These are phyloP conservation scores for Pasiphila rectangulata DNA, from an alignment of 2,888 invertebrate species.

Conservation along the genomic window DNA sequence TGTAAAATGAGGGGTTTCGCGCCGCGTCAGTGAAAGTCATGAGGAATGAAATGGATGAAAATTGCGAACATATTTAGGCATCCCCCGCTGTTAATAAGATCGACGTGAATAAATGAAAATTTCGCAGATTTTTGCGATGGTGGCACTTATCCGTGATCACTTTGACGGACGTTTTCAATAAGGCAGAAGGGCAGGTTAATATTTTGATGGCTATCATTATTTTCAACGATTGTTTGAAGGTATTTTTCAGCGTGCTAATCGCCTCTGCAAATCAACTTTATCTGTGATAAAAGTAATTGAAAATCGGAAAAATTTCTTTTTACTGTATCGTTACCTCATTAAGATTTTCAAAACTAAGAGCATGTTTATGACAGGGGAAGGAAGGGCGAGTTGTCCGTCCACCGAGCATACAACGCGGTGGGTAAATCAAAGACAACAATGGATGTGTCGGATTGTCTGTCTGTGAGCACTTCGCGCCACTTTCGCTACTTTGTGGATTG, in stretches of 20 bases:
- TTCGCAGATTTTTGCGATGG: conserved; percentile 48
- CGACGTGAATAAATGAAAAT: conserved; percentile 69
- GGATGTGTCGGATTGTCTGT: conserved; percentile 63
- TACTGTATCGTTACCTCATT: too few species aligned
- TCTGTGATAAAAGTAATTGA: too few species aligned
- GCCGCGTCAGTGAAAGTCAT: conserved; percentile 79
- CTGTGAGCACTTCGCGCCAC: conserved; percentile 69
- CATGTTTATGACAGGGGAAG: too few species aligned
- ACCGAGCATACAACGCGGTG: conserved; percentile 36
- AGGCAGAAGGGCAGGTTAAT: conserved; percentile 8
- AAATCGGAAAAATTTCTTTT: too few species aligned
- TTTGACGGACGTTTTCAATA: conserved; percentile 19
- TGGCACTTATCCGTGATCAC: conserved; percentile 18
- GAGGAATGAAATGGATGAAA: conserved; percentile 79
- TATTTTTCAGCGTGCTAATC: background rate
- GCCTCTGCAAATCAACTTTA: too few species aligned
- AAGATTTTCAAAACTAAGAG: too few species aligned
- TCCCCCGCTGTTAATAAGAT: conserved; percentile 72
- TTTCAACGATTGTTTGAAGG: conserved; percentile 5
- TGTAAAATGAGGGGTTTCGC: conserved; percentile 80
- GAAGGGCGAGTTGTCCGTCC: conserved; percentile 6
- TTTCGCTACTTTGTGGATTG: conserved; percentile 73
- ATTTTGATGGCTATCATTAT: conserved; percentile 14
- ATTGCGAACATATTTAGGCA: conserved; percentile 77
- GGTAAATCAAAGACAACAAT: conserved; percentile 74